Evolutionary conservation across 2,113 vertebrate species (phyloP), one percentile per base, ranked within the genome.

Genomic region (Xenopus borealis): DNA sequence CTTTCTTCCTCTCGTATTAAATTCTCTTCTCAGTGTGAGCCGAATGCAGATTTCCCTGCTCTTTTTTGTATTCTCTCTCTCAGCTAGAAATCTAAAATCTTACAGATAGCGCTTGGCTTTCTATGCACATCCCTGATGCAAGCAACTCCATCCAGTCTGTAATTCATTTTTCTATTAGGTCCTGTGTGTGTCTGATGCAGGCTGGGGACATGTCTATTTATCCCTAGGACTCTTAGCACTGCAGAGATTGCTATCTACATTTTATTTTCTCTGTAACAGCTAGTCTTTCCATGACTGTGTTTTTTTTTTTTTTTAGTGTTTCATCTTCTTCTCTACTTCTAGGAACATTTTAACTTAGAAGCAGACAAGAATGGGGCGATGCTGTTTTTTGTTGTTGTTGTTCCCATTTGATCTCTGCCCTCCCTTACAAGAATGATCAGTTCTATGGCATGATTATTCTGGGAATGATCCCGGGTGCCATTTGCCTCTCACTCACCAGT

Each of bases 41-140:
- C 27, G 67, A 64, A 76, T 70, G 74, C 73, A 69, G 66, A 55
- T 69, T 53, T 50, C 19, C 6, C 52, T 30, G 17, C 57, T 59
- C 14, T 50, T 50, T 50, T 50, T 13, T 9, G 7, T 50, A 13
- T 40, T 66, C 16, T 57, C 20, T 66, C 11, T 27, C 18, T 44
- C 52, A 30, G 62, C 40, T 68, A 4, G 17, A 69, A 69, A 68
- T n/a, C n/a, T n/a, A n/a, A n/a, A 40, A 7, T 12, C 63, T 19
- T 55, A 17, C 27, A 52, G 61, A 58, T 73, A 23, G 17, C 40
- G 69, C 23, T 62, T 63, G 18, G 44, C 58, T 68, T 19, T 58
- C 33, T 53, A 12, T 73, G 27, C 13, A 44, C 17, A 67, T 67
- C 55, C 16, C 68, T 70, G 27, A 19, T 45, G 53, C 53, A 70